Percentiles rank a stretch among this genome's conserved stretches.
phyloP scores from a whole-genome alignment of 2,113 vertebrate genomes.

The Nycticebus coucang region DNA sequence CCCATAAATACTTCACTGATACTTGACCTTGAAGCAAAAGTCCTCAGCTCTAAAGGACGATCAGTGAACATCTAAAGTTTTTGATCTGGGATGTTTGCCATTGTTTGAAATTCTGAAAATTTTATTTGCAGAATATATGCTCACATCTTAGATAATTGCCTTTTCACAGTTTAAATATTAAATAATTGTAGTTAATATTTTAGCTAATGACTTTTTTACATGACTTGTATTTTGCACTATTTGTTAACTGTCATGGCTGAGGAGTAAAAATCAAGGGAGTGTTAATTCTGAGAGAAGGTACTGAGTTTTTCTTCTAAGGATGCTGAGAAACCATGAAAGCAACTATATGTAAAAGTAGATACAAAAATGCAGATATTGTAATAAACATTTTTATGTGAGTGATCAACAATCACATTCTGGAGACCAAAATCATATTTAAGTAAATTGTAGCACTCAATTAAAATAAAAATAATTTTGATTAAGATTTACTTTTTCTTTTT shows the following conservation, averaged over 20 bases:
- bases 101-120: not conserved
- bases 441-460: not conserved
- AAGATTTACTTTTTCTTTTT: no score
- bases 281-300: not conserved
- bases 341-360: not conserved
- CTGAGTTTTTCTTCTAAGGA: not conserved
- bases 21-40: not conserved
- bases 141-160: not conserved
- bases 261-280: not conserved
- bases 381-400: not conserved
- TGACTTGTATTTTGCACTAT: not conserved
- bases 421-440: not conserved
- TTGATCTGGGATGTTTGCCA: not conserved
- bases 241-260: not conserved
- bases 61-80: not conserved
- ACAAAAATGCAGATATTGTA: not conserved
- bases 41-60: not conserved
- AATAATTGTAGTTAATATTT: not conserved
- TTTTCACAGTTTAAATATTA: not conserved
- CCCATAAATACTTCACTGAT: not conserved
- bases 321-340: not conserved
- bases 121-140: not conserved
- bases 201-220: not conserved
- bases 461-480: not conserved
- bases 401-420: not conserved